Base-by-base conservation (phyloP, 2,888 invertebrate species). In the Toxonevra muliebris region DNA sequence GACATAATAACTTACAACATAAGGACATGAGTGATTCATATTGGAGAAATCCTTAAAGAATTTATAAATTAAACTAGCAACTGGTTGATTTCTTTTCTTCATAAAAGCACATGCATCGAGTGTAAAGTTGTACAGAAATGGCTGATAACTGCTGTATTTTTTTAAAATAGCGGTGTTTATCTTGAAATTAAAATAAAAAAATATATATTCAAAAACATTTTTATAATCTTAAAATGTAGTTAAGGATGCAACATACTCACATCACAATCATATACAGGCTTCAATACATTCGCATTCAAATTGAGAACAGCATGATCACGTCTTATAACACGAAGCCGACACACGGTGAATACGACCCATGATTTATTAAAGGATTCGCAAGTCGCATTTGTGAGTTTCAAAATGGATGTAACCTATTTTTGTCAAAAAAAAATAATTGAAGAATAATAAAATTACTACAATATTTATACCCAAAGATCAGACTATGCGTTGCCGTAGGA, bases 351-450 rank as follows among this genome's bases (percentile, higher is more conserved):
- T 12, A 48, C 57, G 45, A 48, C 64, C 48, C 45, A 48, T 15
- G 57, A 40, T 50, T 57, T 48, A n/a, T 64, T 57, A 13, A 48
- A 64, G 17, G 64, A 64, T 42, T 64, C 48, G 30, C 64, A 64
- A 12, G 19, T n/a, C 4, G 15, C 50, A 57, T 64, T 64, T 1
- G 64, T 57, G 1, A 64, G 13, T 15, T 57, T 57, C 0, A 64
- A 11, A 4, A 19, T 5, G 11, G 45, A 11, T 12, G 13, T 12
- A 12, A 1, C 2, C 45, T 45, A 13, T n/a, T n/a, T n/a, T n/a
- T n/a, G n/a, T n/a, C n/a, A n/a, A n/a, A n/a, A n/a, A n/a, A n/a
- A n/a, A n/a, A n/a, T n/a, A n/a, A n/a, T n/a, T n/a, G n/a, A n/a
- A n/a, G n/a, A n/a, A n/a, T n/a, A n/a, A n/a, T n/a, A n/a, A n/a